Evolutionary conservation across 2,797 vertebrate genomes (phyloP), one percentile per base, ranked within the genome.

Genomic region (Ctenopoma kingsleyae): DNA sequence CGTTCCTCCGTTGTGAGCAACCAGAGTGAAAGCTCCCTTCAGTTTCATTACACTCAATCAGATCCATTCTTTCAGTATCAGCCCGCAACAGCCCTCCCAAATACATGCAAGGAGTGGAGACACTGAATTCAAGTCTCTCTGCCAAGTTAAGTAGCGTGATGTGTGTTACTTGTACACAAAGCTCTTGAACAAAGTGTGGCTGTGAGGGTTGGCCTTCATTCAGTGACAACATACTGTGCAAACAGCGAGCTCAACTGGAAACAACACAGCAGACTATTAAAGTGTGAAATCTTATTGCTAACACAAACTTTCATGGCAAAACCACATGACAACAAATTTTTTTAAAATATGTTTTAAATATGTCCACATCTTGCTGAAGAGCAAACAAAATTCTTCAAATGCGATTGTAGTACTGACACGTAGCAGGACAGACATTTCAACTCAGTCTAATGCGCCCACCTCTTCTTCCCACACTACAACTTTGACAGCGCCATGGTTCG

Each of bases 181-280:
- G 54, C 60, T 25, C 67, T 72, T 58, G 36, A 78, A 59, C 55
- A 69, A 56, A 67, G n/a, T 6, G 19, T 53, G 54, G 32, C 8
- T 53, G 20, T 16, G 51, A 80, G 38, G 12, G 30, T 0, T 58
- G 56, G 73, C 76, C 43, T 66, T 75, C 61, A 41, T 16, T 77
- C 40, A 60, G 52, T 44, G 59, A 75, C 47, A 61, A 72, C 62
- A 76, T 1, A 54, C 66, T 52, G 48, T 73, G 62, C 38, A 71
- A 81, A 84, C 41, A 73, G 54, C 57, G 36, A 41, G 25, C 60
- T 27, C 0, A 43, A 60, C 41, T 56, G 44, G 30, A 69, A 74
- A 50, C 47, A 59, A 46, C 68, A 61, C 50, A n/a, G 40, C 0
- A 0, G 15, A 30, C 47, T 52, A 27, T 48, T 20, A 17, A 4